A percentile compares a stretch with the other conserved stretches of the same genome.
Conservation (phyloP, 2,888 invertebrate genomes). For the Cosmia pyralina region DNA sequence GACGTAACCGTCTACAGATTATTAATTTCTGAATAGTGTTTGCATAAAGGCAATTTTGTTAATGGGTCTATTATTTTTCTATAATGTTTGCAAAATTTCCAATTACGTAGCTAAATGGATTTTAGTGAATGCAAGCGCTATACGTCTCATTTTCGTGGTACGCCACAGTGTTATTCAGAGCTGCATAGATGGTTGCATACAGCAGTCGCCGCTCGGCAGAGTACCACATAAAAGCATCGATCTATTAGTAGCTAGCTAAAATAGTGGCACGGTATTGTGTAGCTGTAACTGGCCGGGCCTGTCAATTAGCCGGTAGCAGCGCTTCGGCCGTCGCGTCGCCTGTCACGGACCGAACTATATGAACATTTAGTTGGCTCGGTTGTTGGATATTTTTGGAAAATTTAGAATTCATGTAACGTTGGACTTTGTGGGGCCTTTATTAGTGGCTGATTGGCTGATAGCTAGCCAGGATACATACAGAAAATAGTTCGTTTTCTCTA, state of each 20-base stretch:
- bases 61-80: slow-evolving; percentile 45
- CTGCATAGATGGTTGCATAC: slow-evolving; percentile 29
- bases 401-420: slow-evolving; percentile 28
- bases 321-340: slow-evolving; percentile 61
- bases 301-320: slow-evolving; percentile 73
- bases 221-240: slow-evolving; percentile 59
- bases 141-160: slow-evolving; percentile 15
- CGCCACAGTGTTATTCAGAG: slow-evolving; percentile 27
- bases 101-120: slow-evolving; percentile 24
- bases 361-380: slow-evolving; percentile 55
- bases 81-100: slow-evolving; percentile 13
- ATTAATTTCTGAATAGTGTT: slow-evolving; percentile 36
- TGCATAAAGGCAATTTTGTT: slow-evolving; percentile 46
- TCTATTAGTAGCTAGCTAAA: slow-evolving; percentile 66
- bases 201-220: slow-evolving; percentile 21
- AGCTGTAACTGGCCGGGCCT: slow-evolving; percentile 63
- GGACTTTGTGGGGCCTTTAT: slow-evolving; percentile 21
- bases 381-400: slow-evolving; percentile 57
- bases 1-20: slow-evolving; percentile 40
- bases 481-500: not conserved
- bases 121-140: slow-evolving; percentile 15
- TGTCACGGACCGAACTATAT: slow-evolving; percentile 56
- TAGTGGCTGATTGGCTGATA: not conserved
- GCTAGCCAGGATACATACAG: no score
- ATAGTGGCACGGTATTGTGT: slow-evolving; percentile 64